Percentiles rank a stretch among this genome's conserved stretches.
Evolutionary conservation across 2,797 vertebrate species (phyloP).

Genomic region (Sebastes itinus): DNA sequence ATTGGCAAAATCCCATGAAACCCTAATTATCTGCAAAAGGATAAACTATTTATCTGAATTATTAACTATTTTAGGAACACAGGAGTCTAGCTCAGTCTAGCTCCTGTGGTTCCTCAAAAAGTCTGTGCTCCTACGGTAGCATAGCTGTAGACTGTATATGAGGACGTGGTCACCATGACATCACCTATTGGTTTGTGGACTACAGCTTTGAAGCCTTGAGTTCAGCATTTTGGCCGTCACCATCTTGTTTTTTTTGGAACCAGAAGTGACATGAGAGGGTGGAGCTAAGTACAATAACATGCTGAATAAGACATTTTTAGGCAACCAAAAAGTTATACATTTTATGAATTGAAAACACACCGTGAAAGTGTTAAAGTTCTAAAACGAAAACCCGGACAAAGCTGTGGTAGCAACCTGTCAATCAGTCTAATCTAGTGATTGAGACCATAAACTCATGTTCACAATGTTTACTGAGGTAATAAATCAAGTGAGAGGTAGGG

Average conservation of each 20-base stretch:
- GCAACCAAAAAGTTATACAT: background rate
- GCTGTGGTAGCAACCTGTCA: background rate
- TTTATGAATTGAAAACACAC: too few relatives aligned
- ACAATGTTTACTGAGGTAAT: background rate
- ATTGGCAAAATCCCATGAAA: slow-evolving; percentile 17
- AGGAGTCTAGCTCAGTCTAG: background rate
- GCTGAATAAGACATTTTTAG: background rate
- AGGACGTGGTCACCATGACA: too few relatives aligned
- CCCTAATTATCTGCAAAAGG: slow-evolving; percentile 1
- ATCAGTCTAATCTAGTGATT: background rate
- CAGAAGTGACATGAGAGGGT: too few relatives aligned
- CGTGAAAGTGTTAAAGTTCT: too few relatives aligned
- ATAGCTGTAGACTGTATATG: background rate
- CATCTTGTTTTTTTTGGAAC: too few relatives aligned
- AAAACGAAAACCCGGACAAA: accelerated
- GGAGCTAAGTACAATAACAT: too few relatives aligned
- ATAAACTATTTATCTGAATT: slow-evolving; percentile 14
- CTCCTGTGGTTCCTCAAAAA: background rate
- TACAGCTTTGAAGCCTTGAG: background rate
- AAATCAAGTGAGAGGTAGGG: background rate
- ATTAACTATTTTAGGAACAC: slow-evolving; percentile 6
- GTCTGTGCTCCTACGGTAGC: background rate
- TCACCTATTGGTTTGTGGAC: background rate
- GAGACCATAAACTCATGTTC: background rate
- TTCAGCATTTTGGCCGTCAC: background rate